phyloP scores from a whole-genome alignment of 2,888 invertebrate species.

The Nematopogon swammerdamellus region DNA sequence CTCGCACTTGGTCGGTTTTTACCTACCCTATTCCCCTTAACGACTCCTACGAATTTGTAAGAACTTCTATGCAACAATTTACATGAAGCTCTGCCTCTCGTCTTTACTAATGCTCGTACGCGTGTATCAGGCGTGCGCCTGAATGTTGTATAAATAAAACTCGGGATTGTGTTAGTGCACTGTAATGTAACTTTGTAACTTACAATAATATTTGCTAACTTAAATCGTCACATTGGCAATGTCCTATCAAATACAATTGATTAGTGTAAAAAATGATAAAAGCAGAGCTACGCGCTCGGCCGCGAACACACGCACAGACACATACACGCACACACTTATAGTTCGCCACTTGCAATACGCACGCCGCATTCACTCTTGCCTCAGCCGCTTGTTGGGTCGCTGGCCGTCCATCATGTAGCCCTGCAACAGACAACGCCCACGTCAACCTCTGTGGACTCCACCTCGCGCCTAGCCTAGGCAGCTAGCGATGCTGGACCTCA shows the following conservation, averaged over 20 bases:
- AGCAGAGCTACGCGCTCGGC: neutral
- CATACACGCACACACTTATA: constrained; percentile 23
- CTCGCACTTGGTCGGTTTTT: too few species aligned
- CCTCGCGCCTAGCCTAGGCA: too few species aligned
- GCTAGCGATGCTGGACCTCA: too few species aligned
- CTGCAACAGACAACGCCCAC: constrained; percentile 16
- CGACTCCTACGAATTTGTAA: too few species aligned
- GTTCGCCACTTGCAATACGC: constrained; percentile 15
- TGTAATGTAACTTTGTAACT: neutral
- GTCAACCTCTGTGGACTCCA: too few species aligned
- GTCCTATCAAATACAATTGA: neutral
- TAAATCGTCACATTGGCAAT: constrained; percentile 15
- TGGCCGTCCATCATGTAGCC: constrained; percentile 52
- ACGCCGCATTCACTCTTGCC: constrained; percentile 19
- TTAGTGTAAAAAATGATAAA: constrained; percentile 3
- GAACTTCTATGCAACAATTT: too few species aligned
- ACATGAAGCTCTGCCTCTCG: too few species aligned
- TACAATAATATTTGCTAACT: constrained; percentile 51
- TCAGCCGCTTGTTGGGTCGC: constrained; percentile 49
- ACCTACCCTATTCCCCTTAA: too few species aligned
- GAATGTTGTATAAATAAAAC: neutral
- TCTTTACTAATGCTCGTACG: too few species aligned
- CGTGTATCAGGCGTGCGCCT: too few species aligned
- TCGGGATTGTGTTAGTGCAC: neutral
- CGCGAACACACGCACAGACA: constrained; percentile 37